Evolutionary conservation across 2,888 invertebrate species (phyloP), one percentile per base, ranked within the genome.

Genomic region (Oscheius sp.): DNA sequence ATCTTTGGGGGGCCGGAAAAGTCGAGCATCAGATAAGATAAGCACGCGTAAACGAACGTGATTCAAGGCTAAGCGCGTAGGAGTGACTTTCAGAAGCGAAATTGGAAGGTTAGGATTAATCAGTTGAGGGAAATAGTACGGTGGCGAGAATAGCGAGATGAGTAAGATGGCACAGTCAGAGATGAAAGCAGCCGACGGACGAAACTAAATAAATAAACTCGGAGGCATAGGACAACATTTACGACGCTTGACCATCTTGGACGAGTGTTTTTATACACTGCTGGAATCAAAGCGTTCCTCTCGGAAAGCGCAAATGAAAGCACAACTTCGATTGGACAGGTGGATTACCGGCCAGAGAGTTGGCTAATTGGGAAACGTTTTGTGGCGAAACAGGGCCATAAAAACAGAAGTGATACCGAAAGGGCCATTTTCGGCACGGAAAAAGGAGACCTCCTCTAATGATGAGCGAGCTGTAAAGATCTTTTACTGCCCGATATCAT

Each of bases 1-100:
- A n/a, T 52, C 15, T 27, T 5, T 45, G 29, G 42, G 58, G 8
- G 29, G 58, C 33, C 27, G 33, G 63, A 33, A 39, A 39, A 23
- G 53, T 25, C 34, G 52, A 63, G 48, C 46, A 48, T 45, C 20
- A 63, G 63, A 65, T 65, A 65, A 65, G 65, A 65, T 65, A 65
- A 65, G 63, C 55, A 27, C 29, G n/a, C 25, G 50, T 33, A 64
- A 64, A 64, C 48, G 27, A 64, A 48, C 46, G 64, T 64, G 53
- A 65, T 53, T 65, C 65, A 65, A 65, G 65, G 65, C 37, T 65
- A 25, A 20, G 45, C 23, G 61, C 23, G 25, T 42, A 45, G 15
- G 61, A 37, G 39, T n/a, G 27, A 52, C 50, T n/a, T n/a, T n/a
- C n/a, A 8, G 8, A 25, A 29, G 29, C 27, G 27, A n/a, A 52